Base-by-base conservation (phyloP, 1,140 invertebrate genomes). In the Caenorhabditis brenneri region DNA sequence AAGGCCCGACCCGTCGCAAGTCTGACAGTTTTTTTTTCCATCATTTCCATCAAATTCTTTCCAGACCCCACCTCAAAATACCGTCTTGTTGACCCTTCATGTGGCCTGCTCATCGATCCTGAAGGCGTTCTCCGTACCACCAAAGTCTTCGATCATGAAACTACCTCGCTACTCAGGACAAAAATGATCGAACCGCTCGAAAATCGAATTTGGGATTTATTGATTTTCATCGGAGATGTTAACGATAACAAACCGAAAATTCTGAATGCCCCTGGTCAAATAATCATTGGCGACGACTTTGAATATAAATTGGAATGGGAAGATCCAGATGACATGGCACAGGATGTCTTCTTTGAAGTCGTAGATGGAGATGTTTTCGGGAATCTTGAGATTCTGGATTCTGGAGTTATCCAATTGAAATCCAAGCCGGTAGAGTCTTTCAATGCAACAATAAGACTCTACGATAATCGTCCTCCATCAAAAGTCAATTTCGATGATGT, bases 401-500 rank as follows among this genome's bases (percentile, higher is more conserved):
- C 65, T 42, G 65, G 65, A 42, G 65, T 24, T 7, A 65, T 42
- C 10, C 7, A 19, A 3, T 24, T 65, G 58, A 36, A 15, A 2
- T 42, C 65, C 3, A 24, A 6, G 33, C 65, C 65, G 9, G 22
- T 19, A 10, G 65, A 74, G 24, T 74, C 65, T 4, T 74, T 74
- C 65, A 74, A 74, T n/a, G 65, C 65, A 5, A 74, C 65, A 0
- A 74, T 74, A 0, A 3, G 65, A 74, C n/a, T 74, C 19, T 15
- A 74, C 10, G 65, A 74, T 31, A n/a, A 74, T 10, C 33, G 65
- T 33, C 65, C 65, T 1, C 65, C 65, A n/a, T 74, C 42, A 9
- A 22, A 74, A 24, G 36, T 42, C 36, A 24, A 74, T 24, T 74
- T n/a, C 16, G 65, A 74, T 74, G 65, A 74, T n/a, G 65, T 74